Evolutionary conservation across 2,888 invertebrate genomes (phyloP).

Genomic region (Callyntrura guangdongensis): DNA sequence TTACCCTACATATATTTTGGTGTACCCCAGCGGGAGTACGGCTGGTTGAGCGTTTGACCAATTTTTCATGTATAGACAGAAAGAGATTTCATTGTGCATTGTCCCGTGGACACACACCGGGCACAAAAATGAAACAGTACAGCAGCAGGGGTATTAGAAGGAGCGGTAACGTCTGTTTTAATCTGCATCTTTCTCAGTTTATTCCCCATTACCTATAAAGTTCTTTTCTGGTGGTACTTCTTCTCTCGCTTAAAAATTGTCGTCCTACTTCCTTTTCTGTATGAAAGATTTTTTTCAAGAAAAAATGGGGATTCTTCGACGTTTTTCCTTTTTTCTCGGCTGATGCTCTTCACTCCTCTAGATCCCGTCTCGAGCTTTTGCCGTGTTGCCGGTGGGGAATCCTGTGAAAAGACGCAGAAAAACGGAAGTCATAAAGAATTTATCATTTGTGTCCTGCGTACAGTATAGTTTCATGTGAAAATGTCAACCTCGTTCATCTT

Average conservation of each 20-base stretch:
- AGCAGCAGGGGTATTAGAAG: not conserved
- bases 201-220: not conserved
- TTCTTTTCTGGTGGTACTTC: not conserved
- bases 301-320: constrained; percentile 19
- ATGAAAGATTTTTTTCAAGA: not conserved
- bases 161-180: no score
- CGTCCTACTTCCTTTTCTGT: constrained; percentile 17
- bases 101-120: constrained; percentile 18
- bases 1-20: not conserved
- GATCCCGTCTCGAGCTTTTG: not conserved
- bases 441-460: constrained; percentile 80
- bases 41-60: constrained; percentile 30
- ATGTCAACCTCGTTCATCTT: constrained; percentile 78
- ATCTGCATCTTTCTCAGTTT: not conserved
- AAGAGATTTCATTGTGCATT: constrained; percentile 25
- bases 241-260: constrained; percentile 32
- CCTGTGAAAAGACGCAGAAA: constrained; percentile 77
- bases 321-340: constrained; percentile 20
- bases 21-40: constrained; percentile 25
- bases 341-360: not conserved
- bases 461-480: constrained; percentile 57
- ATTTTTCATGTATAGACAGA: constrained; percentile 31
- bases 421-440: constrained; percentile 85
- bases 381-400: constrained; percentile 71
- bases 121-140: not conserved